Evolutionary conservation across 2,888 invertebrate genomes (phyloP), one percentile per base, ranked within the genome.

Genomic region (Girardia tigrina): DNA sequence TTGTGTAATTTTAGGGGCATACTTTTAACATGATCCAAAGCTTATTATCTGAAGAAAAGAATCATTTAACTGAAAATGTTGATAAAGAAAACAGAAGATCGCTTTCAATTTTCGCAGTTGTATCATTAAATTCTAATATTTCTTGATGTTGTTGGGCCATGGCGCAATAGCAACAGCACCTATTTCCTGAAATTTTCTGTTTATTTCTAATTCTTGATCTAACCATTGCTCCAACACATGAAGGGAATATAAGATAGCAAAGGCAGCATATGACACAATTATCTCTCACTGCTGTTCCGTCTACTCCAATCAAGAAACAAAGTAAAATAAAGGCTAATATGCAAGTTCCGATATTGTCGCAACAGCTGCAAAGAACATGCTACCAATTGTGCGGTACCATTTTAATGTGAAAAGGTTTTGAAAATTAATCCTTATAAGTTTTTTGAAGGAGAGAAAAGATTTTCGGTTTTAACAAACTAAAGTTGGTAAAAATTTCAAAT

Each of bases 91-190:
- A n/a, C n/a, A n/a, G n/a, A n/a, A n/a, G n/a, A n/a, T 56, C 56
- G 6, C 56, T 56, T 56, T 56, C 56, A 16, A 56, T 56, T 12
- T 23, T 16, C 4, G n/a, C 23, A 12, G 56, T 23, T 20, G 56
- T n/a, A 8, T n/a, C 8, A 56, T 56, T 56, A n/a, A 56, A 20
- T 4, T n/a, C 56, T n/a, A 56, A 23, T 56, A 56, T 23, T 56
- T 56, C 56, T n/a, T 56, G 56, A 56, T 56, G 56, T 6, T n/a
- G 23, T 29, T 71, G 71, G 23, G 29, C 29, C 26, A 71, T n/a
- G 1, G 71, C 71, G 23, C 71, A 71, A 23, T 28, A 71, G 2
- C 26, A 28, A 71, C 71, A 71, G 79, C n/a, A 71, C 23, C 23
- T 26, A 20, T 71, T 71, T 27, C 71, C 71, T 26, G 28, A 12